Percentiles rank a stretch among this genome's conserved stretches.
phyloP scores from a whole-genome alignment of 2,888 invertebrate species.

The Abrostola tripartita region DNA sequence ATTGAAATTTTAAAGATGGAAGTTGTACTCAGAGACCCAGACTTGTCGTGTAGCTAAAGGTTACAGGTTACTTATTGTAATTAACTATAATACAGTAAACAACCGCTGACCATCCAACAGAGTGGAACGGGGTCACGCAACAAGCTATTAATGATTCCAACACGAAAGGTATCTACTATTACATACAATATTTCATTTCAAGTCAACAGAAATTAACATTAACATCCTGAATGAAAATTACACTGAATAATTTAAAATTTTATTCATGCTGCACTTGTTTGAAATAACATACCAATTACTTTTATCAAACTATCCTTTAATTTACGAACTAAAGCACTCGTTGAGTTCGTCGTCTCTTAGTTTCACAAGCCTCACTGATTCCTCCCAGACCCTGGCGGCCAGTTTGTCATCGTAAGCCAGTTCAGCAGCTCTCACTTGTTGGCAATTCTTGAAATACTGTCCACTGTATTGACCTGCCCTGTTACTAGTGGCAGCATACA shows the following conservation, averaged over 20 bases:
- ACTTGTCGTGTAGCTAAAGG: no score
- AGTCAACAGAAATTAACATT: constrained; percentile 32
- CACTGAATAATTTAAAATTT: constrained; percentile 30
- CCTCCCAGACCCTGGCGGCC: constrained; percentile 93
- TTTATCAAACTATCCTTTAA: neutral
- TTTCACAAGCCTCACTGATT: constrained; percentile 91
- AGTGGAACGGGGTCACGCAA: constrained; percentile 37
- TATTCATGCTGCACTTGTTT: constrained; percentile 9
- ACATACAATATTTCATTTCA: constrained; percentile 39
- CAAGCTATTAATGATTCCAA: constrained; percentile 17
- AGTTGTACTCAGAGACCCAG: no score
- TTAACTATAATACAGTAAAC: constrained; percentile 13
- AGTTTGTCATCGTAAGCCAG: constrained; percentile 90
- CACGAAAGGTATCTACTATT: constrained; percentile 9
- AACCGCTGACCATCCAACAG: constrained; percentile 12
- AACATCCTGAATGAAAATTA: constrained; percentile 46
- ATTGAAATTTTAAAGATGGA: no score
- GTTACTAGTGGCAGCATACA: constrained; percentile 92
- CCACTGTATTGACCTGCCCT: constrained; percentile 91
- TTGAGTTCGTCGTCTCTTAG: constrained; percentile 90
- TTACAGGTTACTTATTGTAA: no score
- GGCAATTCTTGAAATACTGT: constrained; percentile 93
- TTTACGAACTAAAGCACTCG: constrained; percentile 76
- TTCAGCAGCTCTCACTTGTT: constrained; percentile 87
- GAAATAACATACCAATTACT: neutral